Evolutionary conservation across 2,797 vertebrate species (phyloP), one percentile per base, ranked within the genome.

Genomic region (Salarias fasciatus): DNA sequence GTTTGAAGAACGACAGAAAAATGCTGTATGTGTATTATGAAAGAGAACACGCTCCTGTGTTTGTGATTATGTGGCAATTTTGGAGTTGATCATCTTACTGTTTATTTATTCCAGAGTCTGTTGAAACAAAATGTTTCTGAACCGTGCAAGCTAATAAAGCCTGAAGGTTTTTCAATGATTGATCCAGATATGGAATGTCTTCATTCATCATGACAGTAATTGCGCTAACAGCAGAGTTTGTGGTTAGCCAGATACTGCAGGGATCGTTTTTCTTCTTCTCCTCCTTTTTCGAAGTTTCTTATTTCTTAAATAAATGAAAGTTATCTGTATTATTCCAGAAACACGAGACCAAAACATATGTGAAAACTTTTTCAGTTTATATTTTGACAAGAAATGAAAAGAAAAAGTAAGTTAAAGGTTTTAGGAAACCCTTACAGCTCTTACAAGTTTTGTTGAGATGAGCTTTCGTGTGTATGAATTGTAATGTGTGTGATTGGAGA

Each of bases 171-270:
- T 82, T 64, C 53, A 65, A 63, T 68, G 75, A 86, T 42, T 79
- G 48, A 69, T 82, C 61, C 78, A 87, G 86, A 92, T 84, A 84
- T 83, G 84, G 79, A 63, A 53, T 48, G 68, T 67, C 56, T 69
- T 51, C 47, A 73, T 82, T 79, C 46, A 63, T 80, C 6, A 42
- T 81, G 72, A 81, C 80, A 81, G 68, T 75, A 84, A 86, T 75
- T 84, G 68, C 69, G 63, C 66, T 40, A 53, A 65, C 12, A 1
- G 42, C 56, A 40, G 36, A 65, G 33, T 72, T 70, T 80, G 77
- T 42, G 84, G 86, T 84, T 53, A 36, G 14, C 60, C n/a, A 7
- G 40, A 35, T 63, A 35, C 18, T 61, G 31, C 42, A 53, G 41
- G 54, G 45, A 73, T 54, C 31, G 47, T 58, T 73, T 58, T 69